A percentile compares a stretch with the other conserved stretches of the same genome.
These are phyloP conservation scores for Dallia pectoralis DNA, from an alignment of 2,797 vertebrate species.

Conservation along the genomic window DNA sequence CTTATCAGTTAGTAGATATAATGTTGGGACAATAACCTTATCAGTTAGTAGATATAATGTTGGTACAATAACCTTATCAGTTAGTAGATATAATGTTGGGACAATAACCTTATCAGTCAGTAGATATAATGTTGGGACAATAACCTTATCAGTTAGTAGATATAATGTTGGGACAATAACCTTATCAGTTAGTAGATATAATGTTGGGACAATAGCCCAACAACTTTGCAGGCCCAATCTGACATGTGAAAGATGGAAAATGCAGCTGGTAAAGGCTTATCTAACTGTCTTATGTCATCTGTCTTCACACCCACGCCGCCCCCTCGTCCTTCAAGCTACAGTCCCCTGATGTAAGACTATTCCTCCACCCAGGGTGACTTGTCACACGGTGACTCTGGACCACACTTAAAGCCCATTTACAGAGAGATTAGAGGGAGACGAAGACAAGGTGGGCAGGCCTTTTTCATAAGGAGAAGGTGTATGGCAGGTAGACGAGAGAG, in stretches of 20 bases:
- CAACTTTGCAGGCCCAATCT: neutral
- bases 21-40: neutral
- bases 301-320: neutral
- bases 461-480: conserved; percentile 48
- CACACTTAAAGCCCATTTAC: conserved; percentile 47
- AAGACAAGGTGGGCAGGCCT: conserved; percentile 28
- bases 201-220: neutral
- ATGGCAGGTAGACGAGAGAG: conserved; percentile 13
- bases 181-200: too few relatives aligned
- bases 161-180: neutral
- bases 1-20: too few relatives aligned
- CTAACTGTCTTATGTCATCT: conserved; percentile 3
- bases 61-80: neutral
- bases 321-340: neutral
- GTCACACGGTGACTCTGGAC: conserved; percentile 44
- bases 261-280: conserved; percentile 13
- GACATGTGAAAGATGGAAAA: conserved; percentile 3
- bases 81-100: neutral
- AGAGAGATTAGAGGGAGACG: conserved; percentile 47
- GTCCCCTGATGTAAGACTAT: neutral
- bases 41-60: neutral
- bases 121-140: neutral
- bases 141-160: too few relatives aligned
- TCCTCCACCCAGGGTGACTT: neutral
- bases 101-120: neutral